These are phyloP conservation scores for Sceloporus undulatus DNA, from an alignment of 2,113 vertebrate genomes.

Conservation along the genomic window DNA sequence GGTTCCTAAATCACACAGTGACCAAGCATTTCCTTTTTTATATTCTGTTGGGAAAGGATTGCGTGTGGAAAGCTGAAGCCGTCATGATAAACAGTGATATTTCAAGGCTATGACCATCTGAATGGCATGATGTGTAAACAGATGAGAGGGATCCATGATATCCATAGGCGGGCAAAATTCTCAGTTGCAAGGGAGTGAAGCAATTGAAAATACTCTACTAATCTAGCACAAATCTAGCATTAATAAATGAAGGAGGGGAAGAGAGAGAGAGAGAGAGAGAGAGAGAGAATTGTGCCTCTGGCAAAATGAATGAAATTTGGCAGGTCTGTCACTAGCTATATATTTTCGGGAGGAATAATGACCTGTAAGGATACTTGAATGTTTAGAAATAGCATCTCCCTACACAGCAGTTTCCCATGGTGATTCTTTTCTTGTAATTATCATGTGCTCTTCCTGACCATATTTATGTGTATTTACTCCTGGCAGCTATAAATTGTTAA, in stretches of 20 bases:
- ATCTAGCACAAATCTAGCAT: slow-evolving; percentile 2
- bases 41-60: slow-evolving; percentile 23
- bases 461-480: slow-evolving; percentile 14
- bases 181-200: slow-evolving; percentile 15
- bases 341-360: slow-evolving; percentile 19
- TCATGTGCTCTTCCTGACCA: slow-evolving; percentile 3
- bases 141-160: neutral
- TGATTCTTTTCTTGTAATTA: slow-evolving; percentile 13
- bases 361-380: slow-evolving; percentile 11
- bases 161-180: slow-evolving; percentile 32
- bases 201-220: slow-evolving; percentile 48
- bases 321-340: slow-evolving; percentile 16
- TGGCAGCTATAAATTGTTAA: slow-evolving; percentile 4
- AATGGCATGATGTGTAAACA: neutral
- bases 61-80: slow-evolving; percentile 34
- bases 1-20: slow-evolving; percentile 39
- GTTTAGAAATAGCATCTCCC: neutral
- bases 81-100: slow-evolving; percentile 9
- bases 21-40: slow-evolving; percentile 58
- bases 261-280: slow-evolving; percentile 10
- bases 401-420: neutral
- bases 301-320: slow-evolving; percentile 21
- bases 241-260: slow-evolving; percentile 15
- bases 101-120: slow-evolving; percentile 14
- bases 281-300: slow-evolving; percentile 14